These are phyloP conservation scores for Linnaemya vulpina DNA, from an alignment of 2,888 invertebrate genomes.

Conservation along the genomic window DNA sequence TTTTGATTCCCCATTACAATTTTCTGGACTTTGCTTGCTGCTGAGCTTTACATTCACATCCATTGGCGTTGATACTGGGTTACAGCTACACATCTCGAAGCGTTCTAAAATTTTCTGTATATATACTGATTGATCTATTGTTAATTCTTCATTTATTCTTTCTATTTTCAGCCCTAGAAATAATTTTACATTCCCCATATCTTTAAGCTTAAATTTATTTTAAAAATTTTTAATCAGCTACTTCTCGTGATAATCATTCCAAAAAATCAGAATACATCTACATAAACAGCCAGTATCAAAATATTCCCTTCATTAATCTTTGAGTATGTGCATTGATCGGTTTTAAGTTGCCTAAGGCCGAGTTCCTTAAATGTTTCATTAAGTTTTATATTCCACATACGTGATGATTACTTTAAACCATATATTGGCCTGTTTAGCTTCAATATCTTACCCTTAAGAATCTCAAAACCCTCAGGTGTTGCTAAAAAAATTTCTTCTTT, in stretches of 20 bases:
- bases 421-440: no score
- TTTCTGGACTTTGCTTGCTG: conserved; percentile 8
- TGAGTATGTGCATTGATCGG: no score
- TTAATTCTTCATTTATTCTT: not conserved
- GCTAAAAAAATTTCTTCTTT: not conserved
- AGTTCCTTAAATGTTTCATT: no score
- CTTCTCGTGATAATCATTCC: not conserved
- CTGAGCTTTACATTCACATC: conserved; percentile 60
- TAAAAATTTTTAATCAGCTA: not conserved
- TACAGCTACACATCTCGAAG: conserved; percentile 34
- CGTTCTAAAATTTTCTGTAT: conserved; percentile 29
- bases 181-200: not conserved
- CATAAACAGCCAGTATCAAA: not conserved
- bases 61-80: conserved; percentile 54
- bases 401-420: no score
- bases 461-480: conserved; percentile 1
- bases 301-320: no score
- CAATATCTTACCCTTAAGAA: not conserved
- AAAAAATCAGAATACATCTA: not conserved
- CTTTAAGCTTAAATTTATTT: not conserved
- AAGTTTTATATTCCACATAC: no score
- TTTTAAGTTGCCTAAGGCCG: no score
- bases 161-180: not conserved
- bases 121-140: conserved; percentile 18
- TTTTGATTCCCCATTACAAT: conserved; percentile 2